Base-by-base conservation (phyloP, 2,797 vertebrate genomes). In the Brachymystax lenok region DNA sequence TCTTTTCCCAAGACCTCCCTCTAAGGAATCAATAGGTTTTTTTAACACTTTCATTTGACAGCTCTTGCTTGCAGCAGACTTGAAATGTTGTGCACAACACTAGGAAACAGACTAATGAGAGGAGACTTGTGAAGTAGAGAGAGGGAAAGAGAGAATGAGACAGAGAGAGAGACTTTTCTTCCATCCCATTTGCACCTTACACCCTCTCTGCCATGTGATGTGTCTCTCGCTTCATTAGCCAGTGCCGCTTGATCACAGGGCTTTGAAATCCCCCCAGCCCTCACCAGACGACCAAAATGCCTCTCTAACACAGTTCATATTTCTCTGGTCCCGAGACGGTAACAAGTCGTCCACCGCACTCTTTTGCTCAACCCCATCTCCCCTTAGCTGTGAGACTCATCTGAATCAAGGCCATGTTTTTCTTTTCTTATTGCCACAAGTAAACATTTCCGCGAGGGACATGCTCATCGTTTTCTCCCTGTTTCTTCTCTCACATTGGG, bases 101-200 rank as follows among this genome's bases (percentile, higher is more conserved):
- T 81, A 74, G 86, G 85, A 90, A 80, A 80, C 80, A 79, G 84
- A 89, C 91, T 93, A 93, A 93, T 92, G 91, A 94, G 91, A 86
- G 77, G 80, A 90, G 87, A 89, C 90, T 85, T 90, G 80, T 81
- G 77, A 78, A 76, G 66, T 63, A 59, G 24, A 17, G 35, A 46
- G 67, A 46, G 73, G 51, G 35, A 35, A 28, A 30, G 46, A 35
- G 27, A 52, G 40, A 75, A 70, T 69, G 74, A 67, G 40, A 54
- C 24, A 24, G 17, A 61, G 72, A 21, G 68, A 1, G 73, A 82
- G 80, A 78, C 0, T 19, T 68, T 35, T 35, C 10, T 30, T 73
- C 35, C 17, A 7, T 74, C 74, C 74, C 77, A 68, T 73, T 77
- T 61, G 59, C 69, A 33, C 71, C 73, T 64, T 2, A 73, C 74